phyloP scores from a whole-genome alignment of 2,888 invertebrate genomes.

The Antitype chi region DNA sequence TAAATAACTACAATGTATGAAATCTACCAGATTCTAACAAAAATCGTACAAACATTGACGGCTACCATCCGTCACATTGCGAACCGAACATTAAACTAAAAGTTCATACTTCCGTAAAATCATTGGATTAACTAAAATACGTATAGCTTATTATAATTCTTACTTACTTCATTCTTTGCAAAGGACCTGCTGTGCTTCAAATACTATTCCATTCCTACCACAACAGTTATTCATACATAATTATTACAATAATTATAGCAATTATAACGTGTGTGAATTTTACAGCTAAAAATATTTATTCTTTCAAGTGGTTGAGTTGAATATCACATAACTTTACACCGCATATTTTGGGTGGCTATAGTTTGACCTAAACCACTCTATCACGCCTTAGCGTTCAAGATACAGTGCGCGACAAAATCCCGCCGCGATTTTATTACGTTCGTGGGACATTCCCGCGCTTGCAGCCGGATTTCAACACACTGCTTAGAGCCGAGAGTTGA shows the following conservation, averaged over 20 bases:
- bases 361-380: neutral
- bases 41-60: neutral
- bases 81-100: slow-evolving; percentile 37
- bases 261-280: neutral
- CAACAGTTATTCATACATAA: slow-evolving; percentile 19
- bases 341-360: neutral
- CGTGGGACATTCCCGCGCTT: no score
- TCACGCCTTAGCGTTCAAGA: neutral
- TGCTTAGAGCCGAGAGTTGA: no score
- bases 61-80: slow-evolving; percentile 12
- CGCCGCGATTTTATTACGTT: no score
- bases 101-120: slow-evolving; percentile 47
- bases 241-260: slow-evolving; percentile 12
- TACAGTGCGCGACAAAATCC: no score
- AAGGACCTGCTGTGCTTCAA: neutral
- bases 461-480: no score
- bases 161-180: slow-evolving; percentile 31
- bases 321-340: slow-evolving; percentile 3
- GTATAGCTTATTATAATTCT: slow-evolving; percentile 13
- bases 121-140: slow-evolving; percentile 45
- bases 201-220: slow-evolving; percentile 14
- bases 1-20: slow-evolving; percentile 10
- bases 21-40: slow-evolving; percentile 25
- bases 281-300: slow-evolving; percentile 1
- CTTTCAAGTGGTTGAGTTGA: slow-evolving; percentile 1